phyloP scores from a whole-genome alignment of 1,140 invertebrate species.

The Drosophila auraria region DNA sequence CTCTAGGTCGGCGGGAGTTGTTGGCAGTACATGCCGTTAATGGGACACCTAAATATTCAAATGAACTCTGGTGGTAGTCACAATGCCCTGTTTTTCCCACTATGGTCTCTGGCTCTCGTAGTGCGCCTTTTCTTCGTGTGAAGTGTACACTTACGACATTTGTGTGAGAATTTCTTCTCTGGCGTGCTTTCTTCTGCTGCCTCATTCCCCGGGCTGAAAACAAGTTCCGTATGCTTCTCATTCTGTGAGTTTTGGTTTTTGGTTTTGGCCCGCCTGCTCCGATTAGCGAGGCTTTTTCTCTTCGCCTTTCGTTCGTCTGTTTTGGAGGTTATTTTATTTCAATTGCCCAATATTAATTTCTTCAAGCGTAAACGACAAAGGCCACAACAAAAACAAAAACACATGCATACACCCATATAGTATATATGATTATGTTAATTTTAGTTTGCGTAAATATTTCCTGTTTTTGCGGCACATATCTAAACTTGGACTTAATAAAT shows the following conservation, averaged over 20 bases:
- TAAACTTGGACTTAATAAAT: conserved; percentile 18
- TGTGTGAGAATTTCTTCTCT: conserved; percentile 54
- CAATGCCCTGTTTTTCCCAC: conserved; percentile 17
- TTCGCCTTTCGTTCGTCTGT: conserved; percentile 11
- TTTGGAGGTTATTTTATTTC: conserved; percentile 64
- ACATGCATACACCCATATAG: background rate
- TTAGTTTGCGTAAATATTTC: conserved; percentile 58
- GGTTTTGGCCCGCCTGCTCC: conserved; percentile 33
- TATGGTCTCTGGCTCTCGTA: background rate
- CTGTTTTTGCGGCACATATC: conserved; percentile 28
- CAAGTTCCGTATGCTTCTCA: conserved; percentile 57
- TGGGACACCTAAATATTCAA: conserved; percentile 23
- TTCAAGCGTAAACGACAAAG: conserved; percentile 45
- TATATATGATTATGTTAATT: conserved; percentile 42
- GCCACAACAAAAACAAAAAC: background rate
- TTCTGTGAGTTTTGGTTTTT: conserved; percentile 15
- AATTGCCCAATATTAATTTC: conserved; percentile 62
- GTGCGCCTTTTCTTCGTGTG: conserved; percentile 8
- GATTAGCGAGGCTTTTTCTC: conserved; percentile 59
- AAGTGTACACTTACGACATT: conserved; percentile 38
- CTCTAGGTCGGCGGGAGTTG: conserved; percentile 3
- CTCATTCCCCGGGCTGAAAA: conserved; percentile 31
- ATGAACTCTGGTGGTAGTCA: conserved; percentile 12
- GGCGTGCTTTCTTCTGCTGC: conserved; percentile 15
- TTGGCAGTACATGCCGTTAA: conserved; percentile 24